A percentile compares a stretch with the other conserved stretches of the same genome.
These are phyloP conservation scores for Toxonevra muliebris DNA, from an alignment of 2,888 invertebrate genomes.

Conservation along the genomic window DNA sequence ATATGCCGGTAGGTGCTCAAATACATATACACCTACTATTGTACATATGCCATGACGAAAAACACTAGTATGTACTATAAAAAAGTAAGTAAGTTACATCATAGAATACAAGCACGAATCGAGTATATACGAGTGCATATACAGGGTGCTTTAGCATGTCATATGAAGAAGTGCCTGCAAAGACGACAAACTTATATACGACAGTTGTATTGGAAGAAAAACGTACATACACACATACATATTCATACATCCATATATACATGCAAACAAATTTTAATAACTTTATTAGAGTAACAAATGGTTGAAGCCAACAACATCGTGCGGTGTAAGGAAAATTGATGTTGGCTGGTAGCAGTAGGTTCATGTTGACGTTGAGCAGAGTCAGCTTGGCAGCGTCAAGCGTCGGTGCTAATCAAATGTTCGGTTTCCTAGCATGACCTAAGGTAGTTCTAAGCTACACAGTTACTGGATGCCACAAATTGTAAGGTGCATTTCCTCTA, in stretches of 20 bases:
- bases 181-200: no score
- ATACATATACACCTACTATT: not conserved
- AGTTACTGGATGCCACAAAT: slow-evolving; percentile 11
- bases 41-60: not conserved
- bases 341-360: not conserved
- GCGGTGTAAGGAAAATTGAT: no score
- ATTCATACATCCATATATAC: no score
- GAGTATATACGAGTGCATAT: no score
- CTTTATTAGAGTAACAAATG: slow-evolving; percentile 23
- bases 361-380: not conserved
- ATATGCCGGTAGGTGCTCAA: not conserved
- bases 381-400: not conserved
- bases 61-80: not conserved
- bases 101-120: no score
- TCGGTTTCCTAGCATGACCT: slow-evolving; percentile 24
- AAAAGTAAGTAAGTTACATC: not conserved
- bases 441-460: slow-evolving; percentile 12
- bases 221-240: no score
- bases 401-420: slow-evolving; percentile 29
- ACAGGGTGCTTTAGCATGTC: no score
- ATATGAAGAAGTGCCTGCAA: no score
- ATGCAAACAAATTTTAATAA: slow-evolving; percentile 15
- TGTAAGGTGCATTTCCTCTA: slow-evolving; percentile 9
- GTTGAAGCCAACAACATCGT: slow-evolving; percentile 3
- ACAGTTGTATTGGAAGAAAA: no score